Conservation (phyloP, 2,888 invertebrate species). For the Altica lythri region DNA sequence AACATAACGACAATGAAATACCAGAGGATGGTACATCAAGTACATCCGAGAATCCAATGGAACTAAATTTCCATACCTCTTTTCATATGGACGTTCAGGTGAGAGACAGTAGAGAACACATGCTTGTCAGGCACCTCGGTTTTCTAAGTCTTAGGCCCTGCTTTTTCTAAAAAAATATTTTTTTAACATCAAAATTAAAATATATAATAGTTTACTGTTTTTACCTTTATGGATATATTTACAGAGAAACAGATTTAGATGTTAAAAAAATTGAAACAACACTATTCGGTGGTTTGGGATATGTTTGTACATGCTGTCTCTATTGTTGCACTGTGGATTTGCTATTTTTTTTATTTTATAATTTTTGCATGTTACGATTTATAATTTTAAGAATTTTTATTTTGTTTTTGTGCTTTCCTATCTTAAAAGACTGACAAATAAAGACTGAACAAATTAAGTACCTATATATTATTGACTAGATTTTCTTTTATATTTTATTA, state of each 20-base stretch:
- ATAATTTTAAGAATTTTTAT: constrained; percentile 2
- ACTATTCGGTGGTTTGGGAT: constrained; percentile 25
- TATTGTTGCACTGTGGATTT: constrained; percentile 6
- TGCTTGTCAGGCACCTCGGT: constrained; percentile 49
- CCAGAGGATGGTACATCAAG: constrained; percentile 76
- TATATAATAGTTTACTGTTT: no score
- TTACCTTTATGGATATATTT: no score
- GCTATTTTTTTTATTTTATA: neutral
- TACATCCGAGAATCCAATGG: constrained; percentile 60
- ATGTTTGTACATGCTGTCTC: neutral
- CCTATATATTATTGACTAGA: no score
- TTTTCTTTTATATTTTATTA: no score
- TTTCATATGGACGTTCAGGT: constrained; percentile 56
- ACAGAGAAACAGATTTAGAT: no score
- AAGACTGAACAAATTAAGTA: no score
- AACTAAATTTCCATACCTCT: constrained; percentile 47
- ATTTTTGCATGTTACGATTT: constrained; percentile 1
- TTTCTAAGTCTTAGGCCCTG: constrained; percentile 49
- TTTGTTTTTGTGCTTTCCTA: neutral
- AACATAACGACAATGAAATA: constrained; percentile 57
- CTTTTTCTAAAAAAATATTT: constrained; percentile 46
- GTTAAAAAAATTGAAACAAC: no score
- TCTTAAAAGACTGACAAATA: neutral
- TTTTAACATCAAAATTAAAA: no score
- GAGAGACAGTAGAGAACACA: constrained; percentile 38